Evolutionary conservation across 2,888 invertebrate genomes (phyloP).

Genomic region (Quadriops clusia): DNA sequence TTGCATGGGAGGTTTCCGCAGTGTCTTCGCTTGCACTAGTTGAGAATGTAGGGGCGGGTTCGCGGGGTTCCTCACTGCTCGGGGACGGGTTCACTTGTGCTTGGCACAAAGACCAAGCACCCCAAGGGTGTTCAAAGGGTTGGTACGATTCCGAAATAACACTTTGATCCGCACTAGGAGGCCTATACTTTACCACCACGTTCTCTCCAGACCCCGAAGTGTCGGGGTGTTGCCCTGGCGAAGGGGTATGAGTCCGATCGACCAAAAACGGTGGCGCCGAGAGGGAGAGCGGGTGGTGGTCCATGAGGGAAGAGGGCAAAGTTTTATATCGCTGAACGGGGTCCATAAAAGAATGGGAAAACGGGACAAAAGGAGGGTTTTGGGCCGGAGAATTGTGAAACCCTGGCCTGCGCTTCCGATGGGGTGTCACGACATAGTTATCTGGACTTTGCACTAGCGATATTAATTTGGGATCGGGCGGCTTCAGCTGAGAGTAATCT

Average conservation of each 20-base stretch:
- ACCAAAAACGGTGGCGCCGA: slow-evolving; percentile 63
- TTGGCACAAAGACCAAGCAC: slow-evolving; percentile 53
- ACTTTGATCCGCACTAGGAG: slow-evolving; percentile 56
- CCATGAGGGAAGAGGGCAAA: slow-evolving; percentile 42
- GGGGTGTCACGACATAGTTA: slow-evolving; percentile 77
- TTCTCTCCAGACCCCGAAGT: slow-evolving; percentile 40
- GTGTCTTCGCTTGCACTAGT: slow-evolving; percentile 25
- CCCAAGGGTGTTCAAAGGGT: slow-evolving; percentile 44
- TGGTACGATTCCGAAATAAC: slow-evolving; percentile 40
- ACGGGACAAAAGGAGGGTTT: slow-evolving; percentile 77
- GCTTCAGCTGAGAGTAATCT: slow-evolving; percentile 52
- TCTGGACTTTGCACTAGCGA: slow-evolving; percentile 61
- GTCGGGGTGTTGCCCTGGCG: slow-evolving; percentile 37
- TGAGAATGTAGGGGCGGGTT: slow-evolving; percentile 28
- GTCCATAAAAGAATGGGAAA: slow-evolving; percentile 63
- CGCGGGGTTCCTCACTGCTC: slow-evolving; percentile 24
- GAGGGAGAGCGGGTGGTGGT: slow-evolving; percentile 55
- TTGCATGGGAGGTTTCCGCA: slow-evolving; percentile 36
- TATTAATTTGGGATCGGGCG: slow-evolving; percentile 58
- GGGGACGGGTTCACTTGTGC: slow-evolving; percentile 46
- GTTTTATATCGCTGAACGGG: slow-evolving; percentile 53
- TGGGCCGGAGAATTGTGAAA: slow-evolving; percentile 81
- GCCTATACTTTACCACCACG: slow-evolving; percentile 49
- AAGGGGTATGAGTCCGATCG: slow-evolving; percentile 50
- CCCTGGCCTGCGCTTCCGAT: slow-evolving; percentile 73